Conservation (phyloP, 2,888 invertebrate genomes). For the Hoplodrina blanda region DNA sequence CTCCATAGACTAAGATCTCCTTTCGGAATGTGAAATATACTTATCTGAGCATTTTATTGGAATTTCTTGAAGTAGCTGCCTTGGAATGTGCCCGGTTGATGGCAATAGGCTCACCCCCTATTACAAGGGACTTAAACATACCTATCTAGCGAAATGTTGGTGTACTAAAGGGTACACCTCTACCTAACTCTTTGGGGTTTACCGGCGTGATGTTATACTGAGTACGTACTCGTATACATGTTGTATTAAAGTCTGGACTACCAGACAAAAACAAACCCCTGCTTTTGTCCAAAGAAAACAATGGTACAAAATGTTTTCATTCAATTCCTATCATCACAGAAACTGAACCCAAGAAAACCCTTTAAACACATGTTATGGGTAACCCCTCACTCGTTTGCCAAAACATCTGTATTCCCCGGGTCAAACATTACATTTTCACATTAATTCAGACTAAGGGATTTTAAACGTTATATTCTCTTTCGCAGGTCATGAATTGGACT, state of each 20-base stretch:
- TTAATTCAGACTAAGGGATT: slow-evolving; percentile 37
- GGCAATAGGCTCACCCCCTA: too few species aligned
- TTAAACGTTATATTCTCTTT: slow-evolving; percentile 54
- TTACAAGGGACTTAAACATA: too few species aligned
- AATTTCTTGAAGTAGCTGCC: too few species aligned
- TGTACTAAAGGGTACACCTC: too few species aligned
- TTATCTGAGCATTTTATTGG: too few species aligned
- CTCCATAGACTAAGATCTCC: too few species aligned
- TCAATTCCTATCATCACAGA: slow-evolving; percentile 3
- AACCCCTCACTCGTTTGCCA: slow-evolving; percentile 25
- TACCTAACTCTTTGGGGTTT: too few species aligned
- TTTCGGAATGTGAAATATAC: too few species aligned
- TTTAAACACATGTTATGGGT: slow-evolving; percentile 13
- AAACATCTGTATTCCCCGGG: slow-evolving; percentile 36
- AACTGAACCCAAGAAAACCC: slow-evolving; percentile 24
- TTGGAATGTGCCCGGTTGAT: too few species aligned
- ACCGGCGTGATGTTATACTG: too few species aligned
- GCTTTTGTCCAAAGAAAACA: slow-evolving; percentile 15
- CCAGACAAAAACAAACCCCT: background rate
- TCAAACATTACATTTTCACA: slow-evolving; percentile 21
- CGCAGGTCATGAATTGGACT: slow-evolving; percentile 82
- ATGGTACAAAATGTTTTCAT: slow-evolving; percentile 26
- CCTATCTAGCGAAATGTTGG: too few species aligned
- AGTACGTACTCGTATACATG: too few species aligned
- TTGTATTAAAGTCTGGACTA: background rate